Conservation (phyloP, 2,797 vertebrate genomes). For the Melanotaenia parkinsoni region DNA sequence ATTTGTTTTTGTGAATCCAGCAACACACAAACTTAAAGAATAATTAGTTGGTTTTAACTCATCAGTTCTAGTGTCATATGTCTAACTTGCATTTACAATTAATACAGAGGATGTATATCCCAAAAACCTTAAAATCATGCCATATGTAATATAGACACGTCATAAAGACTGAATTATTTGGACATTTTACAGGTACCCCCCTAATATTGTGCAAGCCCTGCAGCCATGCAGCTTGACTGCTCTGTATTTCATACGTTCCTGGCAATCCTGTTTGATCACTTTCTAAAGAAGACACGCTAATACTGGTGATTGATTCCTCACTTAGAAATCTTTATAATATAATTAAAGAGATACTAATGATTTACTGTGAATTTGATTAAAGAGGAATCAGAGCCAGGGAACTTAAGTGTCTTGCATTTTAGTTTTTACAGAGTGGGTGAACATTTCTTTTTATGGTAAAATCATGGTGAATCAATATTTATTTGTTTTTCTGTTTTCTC, state of each 20-base stretch:
- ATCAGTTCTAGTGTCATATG: neutral
- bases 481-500: constrained; percentile 10
- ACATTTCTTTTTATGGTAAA: neutral
- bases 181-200: too few relatives aligned
- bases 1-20: neutral
- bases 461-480: neutral
- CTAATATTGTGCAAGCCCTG: too few relatives aligned
- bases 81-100: too few relatives aligned
- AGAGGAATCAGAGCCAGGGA: constrained; percentile 41
- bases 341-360: constrained; percentile 22
- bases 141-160: too few relatives aligned
- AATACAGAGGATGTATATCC: too few relatives aligned
- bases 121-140: too few relatives aligned
- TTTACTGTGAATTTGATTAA: constrained; percentile 47
- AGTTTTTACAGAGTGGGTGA: constrained; percentile 2
- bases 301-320: constrained; percentile 54
- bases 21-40: neutral
- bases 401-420: constrained; percentile 11
- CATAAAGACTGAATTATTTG: too few relatives aligned
- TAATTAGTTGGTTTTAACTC: too few relatives aligned
- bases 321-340: constrained; percentile 30
- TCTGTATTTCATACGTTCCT: constrained; percentile 16
- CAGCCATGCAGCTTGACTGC: neutral
- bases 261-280: constrained; percentile 12
- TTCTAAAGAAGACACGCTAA: constrained; percentile 29